Conservation (phyloP, 2,888 invertebrate genomes). For the Tethea ocularis region DNA sequence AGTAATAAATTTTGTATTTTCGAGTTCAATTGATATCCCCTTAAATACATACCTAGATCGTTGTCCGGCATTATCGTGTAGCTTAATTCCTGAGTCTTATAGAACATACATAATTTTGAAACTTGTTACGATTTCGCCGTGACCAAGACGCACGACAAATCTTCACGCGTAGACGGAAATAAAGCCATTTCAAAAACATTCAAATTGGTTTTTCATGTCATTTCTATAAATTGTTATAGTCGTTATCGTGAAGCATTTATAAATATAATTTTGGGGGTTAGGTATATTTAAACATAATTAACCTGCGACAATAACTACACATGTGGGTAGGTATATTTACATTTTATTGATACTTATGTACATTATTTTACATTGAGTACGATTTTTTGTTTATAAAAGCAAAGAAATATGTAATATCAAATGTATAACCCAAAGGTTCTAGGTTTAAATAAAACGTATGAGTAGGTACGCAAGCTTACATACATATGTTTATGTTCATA, state of each 20-base stretch:
- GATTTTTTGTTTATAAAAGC: no score
- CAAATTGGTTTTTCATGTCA: constrained; percentile 49
- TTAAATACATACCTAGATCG: not conserved
- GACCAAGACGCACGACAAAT: constrained; percentile 58
- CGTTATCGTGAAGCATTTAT: constrained; percentile 23
- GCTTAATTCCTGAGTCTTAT: constrained; percentile 2
- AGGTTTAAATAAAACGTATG: not conserved
- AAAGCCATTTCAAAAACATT: constrained; percentile 37
- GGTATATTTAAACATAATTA: no score
- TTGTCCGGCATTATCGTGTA: constrained; percentile 16
- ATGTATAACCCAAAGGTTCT: not conserved
- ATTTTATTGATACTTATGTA: no score
- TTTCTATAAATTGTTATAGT: constrained; percentile 21
- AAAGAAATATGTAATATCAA: no score
- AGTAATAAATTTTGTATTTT: no score
- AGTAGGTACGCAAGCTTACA: not conserved
- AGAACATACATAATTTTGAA: constrained; percentile 32
- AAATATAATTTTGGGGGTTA: not conserved
- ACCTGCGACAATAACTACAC: no score
- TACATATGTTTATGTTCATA: not conserved
- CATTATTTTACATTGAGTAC: no score
- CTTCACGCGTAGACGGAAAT: constrained; percentile 57
- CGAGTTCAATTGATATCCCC: no score
- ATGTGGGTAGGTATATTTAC: no score
- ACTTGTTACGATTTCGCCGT: constrained; percentile 44